Evolutionary conservation across 92 coral and sea anemone genomes (phyloP).

Genomic region (Actinernus sp.): DNA sequence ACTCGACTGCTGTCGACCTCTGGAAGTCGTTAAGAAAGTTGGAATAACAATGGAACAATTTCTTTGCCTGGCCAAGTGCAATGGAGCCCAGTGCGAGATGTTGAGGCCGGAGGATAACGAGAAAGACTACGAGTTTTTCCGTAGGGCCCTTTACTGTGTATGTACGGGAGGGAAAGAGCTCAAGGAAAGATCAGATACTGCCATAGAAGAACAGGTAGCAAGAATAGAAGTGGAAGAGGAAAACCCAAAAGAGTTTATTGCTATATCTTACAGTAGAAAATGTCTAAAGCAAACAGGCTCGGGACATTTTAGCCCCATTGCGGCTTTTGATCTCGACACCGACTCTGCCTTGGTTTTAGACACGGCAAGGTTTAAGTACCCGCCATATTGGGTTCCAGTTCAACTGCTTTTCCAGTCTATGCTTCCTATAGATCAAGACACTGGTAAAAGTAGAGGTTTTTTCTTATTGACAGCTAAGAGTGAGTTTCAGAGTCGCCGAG

Average conservation of each 20-base stretch:
- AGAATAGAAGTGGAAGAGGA: constrained; percentile 33
- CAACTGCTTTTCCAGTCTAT: constrained; percentile 74
- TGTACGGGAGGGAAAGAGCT: constrained; percentile 47
- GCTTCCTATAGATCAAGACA: constrained; percentile 71
- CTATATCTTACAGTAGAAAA: constrained; percentile 69
- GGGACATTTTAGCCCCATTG: constrained; percentile 95
- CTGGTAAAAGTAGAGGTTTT: constrained; percentile 85
- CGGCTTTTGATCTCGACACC: constrained; percentile 80
- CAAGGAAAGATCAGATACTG: background rate
- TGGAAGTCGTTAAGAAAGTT: constrained; percentile 67
- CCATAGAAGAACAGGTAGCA: background rate
- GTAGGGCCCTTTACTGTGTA: constrained; percentile 47
- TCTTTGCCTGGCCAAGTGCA: constrained; percentile 82
- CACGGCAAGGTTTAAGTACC: constrained; percentile 93
- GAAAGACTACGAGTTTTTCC: constrained; percentile 35
- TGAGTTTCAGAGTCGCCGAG: constrained; percentile 53
- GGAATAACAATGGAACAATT: constrained; percentile 91
- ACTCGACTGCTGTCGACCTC: constrained; percentile 86
- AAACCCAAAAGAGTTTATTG: constrained; percentile 60
- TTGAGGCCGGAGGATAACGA: constrained; percentile 57
- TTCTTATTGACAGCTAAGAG: constrained; percentile 53
- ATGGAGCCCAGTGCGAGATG: constrained; percentile 78
- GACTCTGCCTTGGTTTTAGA: constrained; percentile 83
- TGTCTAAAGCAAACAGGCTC: constrained; percentile 80
- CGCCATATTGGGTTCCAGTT: constrained; percentile 92